Base-by-base conservation (phyloP, 2,797 vertebrate species). In the Rhyacichthys aspro region DNA sequence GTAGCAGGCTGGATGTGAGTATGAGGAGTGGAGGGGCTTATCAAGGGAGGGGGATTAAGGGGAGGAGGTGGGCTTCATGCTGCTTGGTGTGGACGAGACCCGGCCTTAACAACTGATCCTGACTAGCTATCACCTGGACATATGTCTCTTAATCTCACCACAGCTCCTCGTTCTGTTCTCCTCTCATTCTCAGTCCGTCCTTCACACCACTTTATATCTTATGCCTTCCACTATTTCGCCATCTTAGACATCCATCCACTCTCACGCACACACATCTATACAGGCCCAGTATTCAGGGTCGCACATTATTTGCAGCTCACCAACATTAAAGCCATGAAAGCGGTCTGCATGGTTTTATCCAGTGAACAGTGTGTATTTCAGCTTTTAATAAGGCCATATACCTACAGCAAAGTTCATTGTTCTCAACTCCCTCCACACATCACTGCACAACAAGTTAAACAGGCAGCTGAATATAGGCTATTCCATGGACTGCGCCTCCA, bases 101-200 rank as follows among this genome's bases (percentile, higher is more conserved):
- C 84, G 74, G 91, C 93, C 91, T 94, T 94, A 93, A 93, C 94
- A 91, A 87, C 93, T 94, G 94, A 94, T 90, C 91, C 86, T 75
- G 88, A 90, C 91, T 78, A 87, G 89, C 91, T 93, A 94, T 95
- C 93, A 87, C 89, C 92, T 94, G 93, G 93, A 95, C 93, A 94
- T 94, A 91, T 93, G 93, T 94, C 91, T 86, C 92, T 48, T 94
- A 94, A 95, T 94, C 92, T 94, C 93, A 89, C 53, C 37, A 45
- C 64, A 33, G 49, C 57, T 60, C 41, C 38, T 28, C 23, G 3
- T 28, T 28, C 46, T 57, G 41, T 55, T 19, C 36, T 23, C 39
- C 50, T 65, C 41, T n/a, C 45, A 60, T 59, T 49, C 65, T 70
- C 50, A 43, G 17, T 72, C 44, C 41, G 7, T 41, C 36, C 55